Percentiles rank a stretch among this genome's conserved stretches.
Conservation (phyloP, 2,888 invertebrate species). For the Microplitis deprimator region DNA sequence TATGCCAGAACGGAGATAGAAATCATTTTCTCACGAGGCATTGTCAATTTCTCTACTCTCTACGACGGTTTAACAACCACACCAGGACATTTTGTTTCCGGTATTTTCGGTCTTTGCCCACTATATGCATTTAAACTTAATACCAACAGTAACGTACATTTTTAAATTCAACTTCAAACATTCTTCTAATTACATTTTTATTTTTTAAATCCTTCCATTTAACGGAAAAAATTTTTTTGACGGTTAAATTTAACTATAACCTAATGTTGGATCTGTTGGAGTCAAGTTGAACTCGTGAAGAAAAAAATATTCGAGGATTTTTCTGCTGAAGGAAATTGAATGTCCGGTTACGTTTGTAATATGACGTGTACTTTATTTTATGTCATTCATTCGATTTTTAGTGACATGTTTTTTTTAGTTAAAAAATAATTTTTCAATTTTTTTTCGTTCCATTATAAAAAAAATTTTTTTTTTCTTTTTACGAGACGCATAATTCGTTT, state of each 20-base stretch:
- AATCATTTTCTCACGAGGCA: constrained; percentile 1
- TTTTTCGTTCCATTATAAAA: background rate
- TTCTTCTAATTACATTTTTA: background rate
- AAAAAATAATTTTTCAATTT: background rate
- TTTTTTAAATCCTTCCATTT: background rate
- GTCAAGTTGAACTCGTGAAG: background rate
- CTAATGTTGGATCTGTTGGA: too few species aligned
- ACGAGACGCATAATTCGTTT: background rate
- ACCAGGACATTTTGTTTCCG: background rate
- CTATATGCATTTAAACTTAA: background rate
- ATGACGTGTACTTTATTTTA: background rate
- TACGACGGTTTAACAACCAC: background rate
- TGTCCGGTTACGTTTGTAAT: constrained; percentile 11
- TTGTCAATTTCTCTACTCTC: background rate
- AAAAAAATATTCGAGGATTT: background rate
- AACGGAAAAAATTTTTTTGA: background rate
- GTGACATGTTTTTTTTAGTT: constrained; percentile 8
- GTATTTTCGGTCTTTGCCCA: background rate
- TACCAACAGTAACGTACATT: background rate
- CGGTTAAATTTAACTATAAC: too few species aligned
- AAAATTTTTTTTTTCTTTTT: background rate
- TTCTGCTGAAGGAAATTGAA: constrained; percentile 21
- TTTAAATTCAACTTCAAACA: background rate
- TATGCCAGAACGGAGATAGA: constrained; percentile 1
- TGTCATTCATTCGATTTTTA: constrained; percentile 4